phyloP scores from a whole-genome alignment of 2,888 invertebrate genomes.

The Pachliopta kotzebuea region DNA sequence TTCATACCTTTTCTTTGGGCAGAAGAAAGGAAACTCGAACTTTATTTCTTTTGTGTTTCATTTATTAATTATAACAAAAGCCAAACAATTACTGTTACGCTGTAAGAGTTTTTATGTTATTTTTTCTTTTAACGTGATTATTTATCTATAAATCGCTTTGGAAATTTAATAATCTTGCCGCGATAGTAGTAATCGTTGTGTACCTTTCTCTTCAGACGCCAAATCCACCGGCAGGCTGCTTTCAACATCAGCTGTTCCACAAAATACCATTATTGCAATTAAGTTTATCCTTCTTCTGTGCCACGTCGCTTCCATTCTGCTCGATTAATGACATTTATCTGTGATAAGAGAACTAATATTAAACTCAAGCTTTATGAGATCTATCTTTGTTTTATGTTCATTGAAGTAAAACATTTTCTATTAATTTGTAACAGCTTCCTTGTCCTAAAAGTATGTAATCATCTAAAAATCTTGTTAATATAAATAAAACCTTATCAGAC shows the following conservation, averaged over 20 bases:
- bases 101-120: neutral
- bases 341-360: slow-evolving; percentile 33
- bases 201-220: slow-evolving; percentile 72
- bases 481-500: too few species aligned
- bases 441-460: too few species aligned
- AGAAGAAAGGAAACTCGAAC: neutral
- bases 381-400: neutral
- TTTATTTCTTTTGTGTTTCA: slow-evolving; percentile 15
- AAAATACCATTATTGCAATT: slow-evolving; percentile 66
- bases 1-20: slow-evolving; percentile 1
- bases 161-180: slow-evolving; percentile 1
- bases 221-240: slow-evolving; percentile 70
- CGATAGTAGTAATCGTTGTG: slow-evolving; percentile 34
- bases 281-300: slow-evolving; percentile 63
- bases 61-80: slow-evolving; percentile 5
- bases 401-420: neutral
- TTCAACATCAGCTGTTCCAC: slow-evolving; percentile 72
- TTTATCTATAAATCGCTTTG: neutral
- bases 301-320: slow-evolving; percentile 64
- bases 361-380: neutral
- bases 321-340: slow-evolving; percentile 73
- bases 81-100: neutral
- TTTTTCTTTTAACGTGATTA: neutral
- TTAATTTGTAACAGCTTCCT: neutral
- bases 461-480: too few species aligned